These are phyloP conservation scores for Leptopilina drosophilae DNA, from an alignment of 2,888 invertebrate genomes.

Conservation along the genomic window DNA sequence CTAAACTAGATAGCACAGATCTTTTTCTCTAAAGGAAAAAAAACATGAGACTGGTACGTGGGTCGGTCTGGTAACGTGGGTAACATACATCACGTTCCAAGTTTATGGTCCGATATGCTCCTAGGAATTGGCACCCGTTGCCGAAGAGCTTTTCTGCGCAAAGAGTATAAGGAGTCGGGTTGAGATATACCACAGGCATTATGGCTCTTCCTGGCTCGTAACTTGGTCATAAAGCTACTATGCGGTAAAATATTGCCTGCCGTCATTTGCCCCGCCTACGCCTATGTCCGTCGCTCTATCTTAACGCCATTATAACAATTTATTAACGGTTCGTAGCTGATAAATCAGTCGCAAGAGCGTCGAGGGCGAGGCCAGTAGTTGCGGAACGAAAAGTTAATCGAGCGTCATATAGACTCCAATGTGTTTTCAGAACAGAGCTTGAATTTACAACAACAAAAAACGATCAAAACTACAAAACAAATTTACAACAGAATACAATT, in stretches of 20 bases:
- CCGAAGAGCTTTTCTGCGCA: conserved; percentile 67
- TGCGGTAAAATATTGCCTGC: conserved; percentile 73
- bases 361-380: conserved; percentile 31
- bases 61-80: conserved; percentile 51
- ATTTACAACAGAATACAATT: no score
- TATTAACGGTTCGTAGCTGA: conserved; percentile 71
- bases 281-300: conserved; percentile 71
- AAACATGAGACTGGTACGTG: background rate
- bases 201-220: conserved; percentile 76
- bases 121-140: conserved; percentile 71
- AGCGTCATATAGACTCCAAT: conserved; percentile 34
- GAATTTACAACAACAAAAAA: conserved; percentile 6
- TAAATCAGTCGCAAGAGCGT: conserved; percentile 63
- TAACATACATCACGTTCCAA: conserved; percentile 68
- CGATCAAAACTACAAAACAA: no score
- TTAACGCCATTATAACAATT: conserved; percentile 74
- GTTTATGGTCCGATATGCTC: conserved; percentile 73
- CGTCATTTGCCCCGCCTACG: conserved; percentile 66
- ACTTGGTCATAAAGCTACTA: conserved; percentile 76
- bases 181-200: conserved; percentile 70
- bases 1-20: conserved; percentile 4
- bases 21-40: no score
- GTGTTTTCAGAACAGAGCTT: conserved; percentile 10
- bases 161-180: conserved; percentile 63
- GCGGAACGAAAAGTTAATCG: conserved; percentile 40